These are phyloP conservation scores for Prunella himalayana DNA, from an alignment of 2,113 vertebrate species.

Conservation along the genomic window DNA sequence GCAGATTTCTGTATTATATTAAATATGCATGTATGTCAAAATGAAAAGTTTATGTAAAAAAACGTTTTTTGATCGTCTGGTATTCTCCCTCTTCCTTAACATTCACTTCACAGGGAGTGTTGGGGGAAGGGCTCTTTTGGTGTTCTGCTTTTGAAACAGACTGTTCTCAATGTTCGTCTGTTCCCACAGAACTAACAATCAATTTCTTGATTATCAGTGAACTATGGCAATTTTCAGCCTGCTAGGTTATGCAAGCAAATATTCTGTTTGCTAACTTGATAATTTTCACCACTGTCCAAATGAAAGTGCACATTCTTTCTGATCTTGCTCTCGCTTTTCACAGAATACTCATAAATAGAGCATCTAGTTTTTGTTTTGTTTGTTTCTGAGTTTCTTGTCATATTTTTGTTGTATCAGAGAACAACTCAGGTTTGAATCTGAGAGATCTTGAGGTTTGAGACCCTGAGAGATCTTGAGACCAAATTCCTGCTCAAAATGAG, in stretches of 20 bases:
- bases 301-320: not conserved
- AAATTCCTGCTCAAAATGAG: not conserved
- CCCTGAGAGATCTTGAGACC: not conserved
- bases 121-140: not conserved
- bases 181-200: not conserved
- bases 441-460: not conserved
- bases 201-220: not conserved
- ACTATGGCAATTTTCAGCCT: not conserved
- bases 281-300: not conserved
- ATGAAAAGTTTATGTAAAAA: slow-evolving; percentile 12
- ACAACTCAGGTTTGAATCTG: not conserved
- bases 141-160: not conserved
- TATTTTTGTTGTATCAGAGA: not conserved
- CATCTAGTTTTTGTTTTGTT: not conserved
- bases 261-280: not conserved
- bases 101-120: not conserved
- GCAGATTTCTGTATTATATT: slow-evolving; percentile 26
- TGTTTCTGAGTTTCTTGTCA: not conserved
- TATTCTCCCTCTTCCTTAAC: not conserved
- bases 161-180: not conserved
- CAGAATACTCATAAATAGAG: not conserved
- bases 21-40: slow-evolving; percentile 28
- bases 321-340: rapidly evolving
- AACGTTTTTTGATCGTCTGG: not conserved
- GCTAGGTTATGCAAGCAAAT: not conserved